phyloP scores from a whole-genome alignment of 2,113 vertebrate species.

The Cnemophilus loriae region DNA sequence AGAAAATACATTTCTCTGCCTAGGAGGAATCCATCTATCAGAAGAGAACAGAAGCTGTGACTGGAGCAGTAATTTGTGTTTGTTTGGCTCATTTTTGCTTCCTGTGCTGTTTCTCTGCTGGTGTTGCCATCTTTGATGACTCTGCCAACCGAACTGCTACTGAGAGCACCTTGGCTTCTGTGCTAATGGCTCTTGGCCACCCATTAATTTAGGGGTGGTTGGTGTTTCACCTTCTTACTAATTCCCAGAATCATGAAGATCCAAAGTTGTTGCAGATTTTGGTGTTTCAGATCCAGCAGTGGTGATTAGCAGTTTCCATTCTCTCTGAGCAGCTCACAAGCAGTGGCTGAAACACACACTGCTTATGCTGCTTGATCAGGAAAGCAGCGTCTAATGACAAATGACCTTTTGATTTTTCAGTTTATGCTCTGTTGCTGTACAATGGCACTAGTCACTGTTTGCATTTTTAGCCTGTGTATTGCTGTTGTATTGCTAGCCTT shows the following conservation, averaged over 20 bases:
- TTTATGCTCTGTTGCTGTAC: not conserved
- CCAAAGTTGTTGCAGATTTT: not conserved
- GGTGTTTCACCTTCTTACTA: not conserved
- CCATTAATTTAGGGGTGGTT: not conserved
- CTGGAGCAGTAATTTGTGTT: not conserved
- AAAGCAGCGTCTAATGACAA: not conserved
- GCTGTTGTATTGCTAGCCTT: not conserved
- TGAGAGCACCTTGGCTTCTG: not conserved
- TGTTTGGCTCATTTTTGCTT: not conserved
- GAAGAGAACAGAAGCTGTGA: not conserved
- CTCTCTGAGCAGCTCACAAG: not conserved
- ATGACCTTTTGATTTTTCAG: not conserved
- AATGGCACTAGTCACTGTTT: not conserved
- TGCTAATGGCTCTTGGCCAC: not conserved
- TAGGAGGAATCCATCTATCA: not conserved
- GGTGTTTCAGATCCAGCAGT: not conserved
- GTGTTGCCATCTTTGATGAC: not conserved
- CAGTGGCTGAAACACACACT: not conserved
- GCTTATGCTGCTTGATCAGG: not conserved
- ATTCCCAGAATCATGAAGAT: not conserved
- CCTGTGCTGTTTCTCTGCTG: not conserved
- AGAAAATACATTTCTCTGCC: not conserved
- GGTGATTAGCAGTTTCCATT: not conserved
- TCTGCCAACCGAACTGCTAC: not conserved
- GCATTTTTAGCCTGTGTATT: not conserved